These are phyloP conservation scores for Melanocharis versteri DNA, from an alignment of 2,113 vertebrate genomes.

Conservation along the genomic window DNA sequence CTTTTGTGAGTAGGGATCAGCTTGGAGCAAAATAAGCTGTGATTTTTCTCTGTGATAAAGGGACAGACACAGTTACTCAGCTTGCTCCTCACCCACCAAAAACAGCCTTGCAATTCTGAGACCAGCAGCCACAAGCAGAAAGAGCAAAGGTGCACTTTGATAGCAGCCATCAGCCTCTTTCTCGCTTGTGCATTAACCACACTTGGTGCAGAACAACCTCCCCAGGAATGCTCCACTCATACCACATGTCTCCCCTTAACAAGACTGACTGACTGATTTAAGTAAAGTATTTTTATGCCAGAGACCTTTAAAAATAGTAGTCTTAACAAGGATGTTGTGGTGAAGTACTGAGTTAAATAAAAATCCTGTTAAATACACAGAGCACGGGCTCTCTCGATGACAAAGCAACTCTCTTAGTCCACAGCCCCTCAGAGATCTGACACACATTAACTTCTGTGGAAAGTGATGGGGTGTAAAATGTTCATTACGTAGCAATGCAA, in stretches of 20 bases:
- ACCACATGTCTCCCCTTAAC: accelerated
- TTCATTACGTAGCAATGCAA: neutral
- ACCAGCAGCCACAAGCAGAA: neutral
- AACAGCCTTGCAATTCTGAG: neutral
- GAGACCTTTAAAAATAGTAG: neutral
- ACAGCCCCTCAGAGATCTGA: neutral
- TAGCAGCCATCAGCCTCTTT: neutral
- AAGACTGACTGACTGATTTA: neutral
- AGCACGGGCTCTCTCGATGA: accelerated
- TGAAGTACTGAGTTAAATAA: neutral
- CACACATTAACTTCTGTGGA: neutral
- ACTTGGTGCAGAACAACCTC: neutral
- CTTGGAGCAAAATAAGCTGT: neutral
- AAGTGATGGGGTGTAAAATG: neutral
- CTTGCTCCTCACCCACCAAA: neutral
- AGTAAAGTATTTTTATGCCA: neutral
- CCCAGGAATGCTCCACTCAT: neutral
- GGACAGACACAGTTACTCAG: neutral
- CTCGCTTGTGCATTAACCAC: neutral
- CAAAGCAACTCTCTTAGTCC: neutral
- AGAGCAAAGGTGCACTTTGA: neutral
- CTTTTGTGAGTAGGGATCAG: neutral
- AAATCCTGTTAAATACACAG: neutral
- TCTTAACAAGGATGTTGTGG: neutral
- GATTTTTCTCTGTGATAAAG: neutral